phyloP scores from a whole-genome alignment of 2,888 invertebrate species.

The Anorthoa munda region DNA sequence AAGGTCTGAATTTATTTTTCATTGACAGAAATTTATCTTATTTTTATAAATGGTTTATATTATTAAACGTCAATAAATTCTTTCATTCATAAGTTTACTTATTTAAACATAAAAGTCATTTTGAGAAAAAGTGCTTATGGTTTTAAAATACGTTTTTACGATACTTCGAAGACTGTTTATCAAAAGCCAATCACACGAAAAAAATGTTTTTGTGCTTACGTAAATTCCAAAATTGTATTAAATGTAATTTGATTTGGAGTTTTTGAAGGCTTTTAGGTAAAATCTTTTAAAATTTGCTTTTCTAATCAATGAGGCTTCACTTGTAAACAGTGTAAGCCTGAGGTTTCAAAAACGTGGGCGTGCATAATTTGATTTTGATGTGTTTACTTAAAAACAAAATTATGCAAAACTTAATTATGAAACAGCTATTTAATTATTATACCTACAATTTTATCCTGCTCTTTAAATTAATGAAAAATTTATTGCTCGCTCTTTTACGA shows the following conservation, averaged over 20 bases:
- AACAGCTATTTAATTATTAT: not conserved
- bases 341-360: slow-evolving; percentile 60
- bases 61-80: slow-evolving; percentile 34
- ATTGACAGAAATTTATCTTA: slow-evolving; percentile 2
- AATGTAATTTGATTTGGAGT: slow-evolving; percentile 38
- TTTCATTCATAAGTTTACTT: slow-evolving; percentile 18
- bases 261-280: slow-evolving; percentile 24
- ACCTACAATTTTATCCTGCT: not conserved
- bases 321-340: slow-evolving; percentile 46
- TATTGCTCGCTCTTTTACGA: not conserved
- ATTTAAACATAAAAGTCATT: slow-evolving; percentile 35
- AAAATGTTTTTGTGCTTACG: not conserved
- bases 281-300: slow-evolving; percentile 25
- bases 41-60: slow-evolving; percentile 13
- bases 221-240: slow-evolving; percentile 3
- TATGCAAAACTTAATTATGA: slow-evolving; percentile 1
- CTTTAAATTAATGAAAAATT: not conserved
- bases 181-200: slow-evolving; percentile 19
- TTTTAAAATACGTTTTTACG: slow-evolving; percentile 22
- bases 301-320: slow-evolving; percentile 28
- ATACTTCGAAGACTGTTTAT: slow-evolving; percentile 39
- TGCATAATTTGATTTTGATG: slow-evolving; percentile 48
- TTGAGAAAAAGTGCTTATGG: slow-evolving; percentile 25
- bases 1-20: slow-evolving; percentile 18
- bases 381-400: slow-evolving; percentile 29